phyloP scores from a whole-genome alignment of 2,113 vertebrate genomes.

The Vidua chalybeata region DNA sequence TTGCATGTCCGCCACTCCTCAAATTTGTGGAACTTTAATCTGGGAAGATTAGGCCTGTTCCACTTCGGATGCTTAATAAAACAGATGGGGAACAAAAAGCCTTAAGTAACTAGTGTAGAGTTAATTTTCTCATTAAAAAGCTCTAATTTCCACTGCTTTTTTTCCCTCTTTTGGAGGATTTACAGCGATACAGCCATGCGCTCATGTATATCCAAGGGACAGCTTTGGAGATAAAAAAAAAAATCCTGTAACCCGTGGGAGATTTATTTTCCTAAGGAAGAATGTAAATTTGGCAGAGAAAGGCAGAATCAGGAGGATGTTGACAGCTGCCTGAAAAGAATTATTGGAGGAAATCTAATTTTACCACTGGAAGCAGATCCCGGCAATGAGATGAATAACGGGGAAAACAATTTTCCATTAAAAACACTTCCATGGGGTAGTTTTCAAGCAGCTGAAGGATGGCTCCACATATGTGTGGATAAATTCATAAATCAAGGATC shows the following conservation, averaged over 20 bases:
- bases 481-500: neutral
- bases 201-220: slow-evolving; percentile 1
- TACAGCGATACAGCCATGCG: neutral
- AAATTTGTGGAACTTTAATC: neutral
- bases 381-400: neutral
- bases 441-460: neutral
- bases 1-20: neutral
- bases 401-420: neutral
- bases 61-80: neutral
- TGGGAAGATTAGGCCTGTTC: neutral
- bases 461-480: neutral
- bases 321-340: slow-evolving; percentile 25
- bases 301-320: neutral
- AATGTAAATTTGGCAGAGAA: neutral
- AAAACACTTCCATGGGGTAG: neutral
- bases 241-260: neutral
- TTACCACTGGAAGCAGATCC: slow-evolving; percentile 21
- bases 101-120: neutral
- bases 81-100: neutral
- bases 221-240: neutral
- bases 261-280: slow-evolving; percentile 29
- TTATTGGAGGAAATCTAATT: neutral
- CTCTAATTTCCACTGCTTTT: neutral
- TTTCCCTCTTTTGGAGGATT: neutral
- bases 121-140: slow-evolving; percentile 43